phyloP scores from a whole-genome alignment of 2,888 invertebrate genomes.

The Pristionchus arcanus region DNA sequence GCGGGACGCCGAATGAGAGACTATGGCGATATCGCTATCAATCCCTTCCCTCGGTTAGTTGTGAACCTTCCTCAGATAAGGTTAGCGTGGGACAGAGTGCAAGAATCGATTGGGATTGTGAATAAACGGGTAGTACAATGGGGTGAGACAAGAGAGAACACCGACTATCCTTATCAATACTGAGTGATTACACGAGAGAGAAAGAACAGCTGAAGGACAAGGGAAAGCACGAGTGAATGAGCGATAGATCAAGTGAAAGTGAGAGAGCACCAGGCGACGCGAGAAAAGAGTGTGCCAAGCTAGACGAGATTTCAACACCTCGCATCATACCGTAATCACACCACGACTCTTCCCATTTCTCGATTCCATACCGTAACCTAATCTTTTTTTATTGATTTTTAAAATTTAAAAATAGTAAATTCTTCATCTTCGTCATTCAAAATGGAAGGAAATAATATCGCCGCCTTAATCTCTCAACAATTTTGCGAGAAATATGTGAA shows the following conservation, averaged over 20 bases:
- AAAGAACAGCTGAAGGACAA: slow-evolving; percentile 49
- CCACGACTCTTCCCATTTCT: neutral
- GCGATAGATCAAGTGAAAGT: neutral
- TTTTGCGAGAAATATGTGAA: no score
- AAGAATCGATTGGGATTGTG: neutral
- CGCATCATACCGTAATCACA: neutral
- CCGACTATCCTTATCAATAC: neutral
- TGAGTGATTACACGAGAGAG: slow-evolving; percentile 10
- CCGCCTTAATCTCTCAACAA: no score
- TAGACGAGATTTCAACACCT: neutral
- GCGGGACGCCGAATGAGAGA: neutral
- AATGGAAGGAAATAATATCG: no score
- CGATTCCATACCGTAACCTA: neutral
- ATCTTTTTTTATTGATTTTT: no score
- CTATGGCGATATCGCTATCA: slow-evolving; percentile 34
- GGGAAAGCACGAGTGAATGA: slow-evolving; percentile 29
- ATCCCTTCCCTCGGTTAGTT: neutral
- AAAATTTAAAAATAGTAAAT: no score
- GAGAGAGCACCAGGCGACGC: slow-evolving; percentile 10
- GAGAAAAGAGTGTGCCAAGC: neutral
- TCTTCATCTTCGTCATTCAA: no score
- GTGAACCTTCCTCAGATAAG: slow-evolving; percentile 24
- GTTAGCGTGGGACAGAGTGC: slow-evolving; percentile 7
- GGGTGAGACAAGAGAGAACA: neutral
- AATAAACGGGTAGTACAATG: neutral